Conservation (phyloP, 2,113 vertebrate species). For the Riparia riparia region DNA sequence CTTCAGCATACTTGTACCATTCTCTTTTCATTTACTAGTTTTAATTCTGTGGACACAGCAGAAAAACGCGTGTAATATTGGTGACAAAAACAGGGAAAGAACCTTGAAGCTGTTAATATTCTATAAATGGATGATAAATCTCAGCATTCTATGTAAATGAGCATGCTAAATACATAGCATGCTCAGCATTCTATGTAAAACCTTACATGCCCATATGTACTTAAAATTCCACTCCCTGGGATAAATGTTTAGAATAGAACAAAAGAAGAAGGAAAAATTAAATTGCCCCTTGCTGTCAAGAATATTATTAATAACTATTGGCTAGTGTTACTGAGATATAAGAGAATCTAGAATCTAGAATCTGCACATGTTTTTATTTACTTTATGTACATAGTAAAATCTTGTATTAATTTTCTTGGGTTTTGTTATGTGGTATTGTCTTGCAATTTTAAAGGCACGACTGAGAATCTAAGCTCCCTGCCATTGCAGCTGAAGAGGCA, state of each 20-base stretch:
- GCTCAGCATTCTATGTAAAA: slow-evolving; percentile 22
- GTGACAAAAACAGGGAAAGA: neutral
- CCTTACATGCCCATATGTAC: slow-evolving; percentile 13
- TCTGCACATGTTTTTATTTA: neutral
- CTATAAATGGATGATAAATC: neutral
- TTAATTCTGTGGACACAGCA: neutral
- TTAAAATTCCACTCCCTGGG: neutral
- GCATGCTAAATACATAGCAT: too few species aligned
- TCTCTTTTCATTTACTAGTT: neutral
- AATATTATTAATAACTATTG: neutral
- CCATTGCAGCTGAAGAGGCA: neutral
- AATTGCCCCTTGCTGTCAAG: neutral
- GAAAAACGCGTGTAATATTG: neutral
- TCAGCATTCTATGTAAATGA: slow-evolving; percentile 32
- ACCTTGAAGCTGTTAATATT: neutral
- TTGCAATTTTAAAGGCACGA: neutral
- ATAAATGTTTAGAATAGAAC: neutral
- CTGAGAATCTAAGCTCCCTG: neutral
- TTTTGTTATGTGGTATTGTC: neutral
- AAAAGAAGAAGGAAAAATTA: neutral
- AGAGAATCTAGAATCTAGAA: neutral
- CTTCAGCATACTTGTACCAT: neutral
- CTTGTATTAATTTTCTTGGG: neutral
- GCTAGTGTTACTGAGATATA: neutral
- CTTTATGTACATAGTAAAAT: neutral